Conservation (phyloP, 1,140 invertebrate genomes). For the Thaumetopoea pityocampa region DNA sequence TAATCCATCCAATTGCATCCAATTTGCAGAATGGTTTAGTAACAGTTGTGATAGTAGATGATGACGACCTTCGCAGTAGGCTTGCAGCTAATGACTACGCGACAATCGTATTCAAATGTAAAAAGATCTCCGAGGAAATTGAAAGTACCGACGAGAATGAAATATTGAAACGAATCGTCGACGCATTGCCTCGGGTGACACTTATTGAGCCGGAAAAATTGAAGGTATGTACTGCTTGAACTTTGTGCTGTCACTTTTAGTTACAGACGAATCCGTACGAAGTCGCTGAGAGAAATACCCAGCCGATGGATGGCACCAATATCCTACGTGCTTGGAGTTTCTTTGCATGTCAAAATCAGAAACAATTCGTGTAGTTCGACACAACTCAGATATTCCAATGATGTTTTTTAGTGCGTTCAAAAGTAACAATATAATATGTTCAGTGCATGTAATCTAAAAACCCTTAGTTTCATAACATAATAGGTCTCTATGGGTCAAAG, state of each 20-base stretch:
- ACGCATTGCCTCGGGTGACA: slow-evolving; percentile 40
- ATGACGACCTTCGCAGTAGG: slow-evolving; percentile 31
- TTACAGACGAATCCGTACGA: too few species aligned
- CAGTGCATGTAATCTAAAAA: too few species aligned
- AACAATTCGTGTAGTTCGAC: background rate
- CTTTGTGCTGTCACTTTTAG: too few species aligned
- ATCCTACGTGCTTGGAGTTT: too few species aligned
- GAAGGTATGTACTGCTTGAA: slow-evolving; percentile 33
- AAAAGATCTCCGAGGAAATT: slow-evolving; percentile 34
- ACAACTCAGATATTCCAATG: background rate
- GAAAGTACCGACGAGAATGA: slow-evolving; percentile 41
- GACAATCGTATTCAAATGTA: slow-evolving; percentile 40
- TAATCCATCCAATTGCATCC: too few species aligned
- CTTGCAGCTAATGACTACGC: slow-evolving; percentile 36
- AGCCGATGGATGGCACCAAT: too few species aligned
- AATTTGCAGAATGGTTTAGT: slow-evolving; percentile 49
- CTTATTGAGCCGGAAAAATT: slow-evolving; percentile 42
- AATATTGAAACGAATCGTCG: slow-evolving; percentile 43
- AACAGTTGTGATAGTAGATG: slow-evolving; percentile 37
- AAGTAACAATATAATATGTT: too few species aligned
- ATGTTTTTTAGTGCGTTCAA: background rate
- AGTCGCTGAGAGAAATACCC: too few species aligned
- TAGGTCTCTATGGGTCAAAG: too few species aligned
- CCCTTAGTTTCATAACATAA: too few species aligned
- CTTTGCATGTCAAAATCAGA: background rate